Percentiles rank a stretch among this genome's conserved stretches.
phyloP scores from a whole-genome alignment of 2,113 vertebrate genomes.

The Cervus canadensis region DNA sequence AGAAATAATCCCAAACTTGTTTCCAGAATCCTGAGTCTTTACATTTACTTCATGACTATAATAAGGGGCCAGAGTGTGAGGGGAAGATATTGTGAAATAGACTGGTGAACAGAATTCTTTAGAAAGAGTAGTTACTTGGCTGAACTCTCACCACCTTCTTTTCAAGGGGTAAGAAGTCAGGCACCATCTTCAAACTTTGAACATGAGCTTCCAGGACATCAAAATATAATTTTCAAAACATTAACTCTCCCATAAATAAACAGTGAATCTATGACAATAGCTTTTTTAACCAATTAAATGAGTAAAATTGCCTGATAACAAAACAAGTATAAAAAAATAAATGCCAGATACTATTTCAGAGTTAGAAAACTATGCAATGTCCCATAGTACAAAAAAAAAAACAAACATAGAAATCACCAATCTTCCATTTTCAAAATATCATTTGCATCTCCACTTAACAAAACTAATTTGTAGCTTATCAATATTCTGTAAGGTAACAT shows the following conservation, averaged over 20 bases:
- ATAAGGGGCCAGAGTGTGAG: neutral
- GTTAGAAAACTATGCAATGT: neutral
- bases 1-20: neutral
- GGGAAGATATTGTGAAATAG: neutral
- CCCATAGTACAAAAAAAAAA: neutral
- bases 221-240: neutral
- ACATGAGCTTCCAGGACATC: neutral
- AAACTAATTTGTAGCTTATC: neutral
- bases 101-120: neutral
- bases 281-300: neutral
- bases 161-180: neutral
- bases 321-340: neutral
- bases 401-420: neutral
- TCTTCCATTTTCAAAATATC: neutral
- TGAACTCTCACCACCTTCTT: neutral
- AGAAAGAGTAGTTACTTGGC: neutral
- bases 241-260: neutral
- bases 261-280: neutral
- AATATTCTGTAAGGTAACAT: neutral
- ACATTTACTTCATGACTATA: neutral
- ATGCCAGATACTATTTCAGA: neutral
- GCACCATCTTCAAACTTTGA: neutral
- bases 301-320: neutral
- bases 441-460: neutral
- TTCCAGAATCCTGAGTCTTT: neutral